Conservation (phyloP, 2,113 vertebrate species). For the Sinocyclocheilus grahami region DNA sequence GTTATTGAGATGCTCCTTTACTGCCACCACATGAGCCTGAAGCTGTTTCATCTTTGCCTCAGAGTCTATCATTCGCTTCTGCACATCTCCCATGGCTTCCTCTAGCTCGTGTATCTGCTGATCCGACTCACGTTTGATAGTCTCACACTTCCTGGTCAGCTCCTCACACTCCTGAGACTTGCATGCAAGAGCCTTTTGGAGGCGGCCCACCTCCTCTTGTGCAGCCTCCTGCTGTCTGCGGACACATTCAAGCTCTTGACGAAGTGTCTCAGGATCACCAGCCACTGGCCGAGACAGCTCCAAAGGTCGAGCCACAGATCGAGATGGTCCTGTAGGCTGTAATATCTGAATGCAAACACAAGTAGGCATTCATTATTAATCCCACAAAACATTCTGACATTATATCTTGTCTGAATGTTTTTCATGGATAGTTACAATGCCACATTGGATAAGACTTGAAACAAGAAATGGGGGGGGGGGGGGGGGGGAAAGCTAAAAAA, state of each 20-base stretch:
- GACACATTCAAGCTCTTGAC: slow-evolving; percentile 79
- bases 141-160: slow-evolving; percentile 77
- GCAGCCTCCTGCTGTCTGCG: slow-evolving; percentile 76
- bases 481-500: not conserved
- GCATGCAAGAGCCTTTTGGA: slow-evolving; percentile 82
- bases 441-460: not conserved
- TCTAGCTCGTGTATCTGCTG: slow-evolving; percentile 91
- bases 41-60: slow-evolving; percentile 97
- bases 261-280: slow-evolving; percentile 70
- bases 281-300: slow-evolving; percentile 74
- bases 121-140: slow-evolving; percentile 85
- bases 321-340: slow-evolving; percentile 69
- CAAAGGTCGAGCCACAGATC: slow-evolving; percentile 80
- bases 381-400: not conserved
- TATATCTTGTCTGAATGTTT: not conserved
- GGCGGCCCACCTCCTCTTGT: slow-evolving; percentile 77
- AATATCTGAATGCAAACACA: slow-evolving; percentile 57
- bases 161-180: slow-evolving; percentile 85
- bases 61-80: slow-evolving; percentile 97
- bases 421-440: not conserved
- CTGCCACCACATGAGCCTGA: slow-evolving; percentile 91
- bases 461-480: not conserved
- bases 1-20: slow-evolving; percentile 87
- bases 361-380: not conserved
- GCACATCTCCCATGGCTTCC: slow-evolving; percentile 91